Conservation (phyloP, 2,113 vertebrate genomes). For the Sula dactylatra region DNA sequence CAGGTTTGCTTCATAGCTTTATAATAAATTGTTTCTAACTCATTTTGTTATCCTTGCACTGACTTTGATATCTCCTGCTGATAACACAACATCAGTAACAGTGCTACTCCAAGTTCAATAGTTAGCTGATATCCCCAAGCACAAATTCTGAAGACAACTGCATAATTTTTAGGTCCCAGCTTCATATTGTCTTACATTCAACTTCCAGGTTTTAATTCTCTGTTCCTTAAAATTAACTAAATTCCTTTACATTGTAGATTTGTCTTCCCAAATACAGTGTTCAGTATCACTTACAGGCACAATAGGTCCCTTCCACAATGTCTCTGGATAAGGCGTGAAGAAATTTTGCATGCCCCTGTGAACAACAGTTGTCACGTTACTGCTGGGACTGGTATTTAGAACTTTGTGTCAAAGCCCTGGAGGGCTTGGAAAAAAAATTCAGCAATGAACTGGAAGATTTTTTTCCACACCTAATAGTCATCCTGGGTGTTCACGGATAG, state of each 20-base stretch:
- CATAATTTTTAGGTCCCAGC: neutral
- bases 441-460: neutral
- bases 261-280: neutral
- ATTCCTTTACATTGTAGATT: neutral
- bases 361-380: neutral
- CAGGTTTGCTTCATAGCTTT: slow-evolving; percentile 17
- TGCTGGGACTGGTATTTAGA: neutral
- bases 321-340: neutral
- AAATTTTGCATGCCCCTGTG: neutral
- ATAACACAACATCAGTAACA: neutral
- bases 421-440: neutral
- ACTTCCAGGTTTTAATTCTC: neutral
- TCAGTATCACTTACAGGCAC: neutral
- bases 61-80: slow-evolving; percentile 46
- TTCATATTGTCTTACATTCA: neutral
- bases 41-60: slow-evolving; percentile 29
- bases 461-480: neutral
- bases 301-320: neutral
- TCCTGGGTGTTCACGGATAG: neutral
- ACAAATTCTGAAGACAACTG: neutral
- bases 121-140: neutral
- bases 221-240: neutral
- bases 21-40: slow-evolving; percentile 36
- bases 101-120: slow-evolving; percentile 2
- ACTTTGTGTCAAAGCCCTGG: neutral